phyloP scores from a whole-genome alignment of 92 coral and sea anemone genomes.

The Umimayanthus chanpuru region DNA sequence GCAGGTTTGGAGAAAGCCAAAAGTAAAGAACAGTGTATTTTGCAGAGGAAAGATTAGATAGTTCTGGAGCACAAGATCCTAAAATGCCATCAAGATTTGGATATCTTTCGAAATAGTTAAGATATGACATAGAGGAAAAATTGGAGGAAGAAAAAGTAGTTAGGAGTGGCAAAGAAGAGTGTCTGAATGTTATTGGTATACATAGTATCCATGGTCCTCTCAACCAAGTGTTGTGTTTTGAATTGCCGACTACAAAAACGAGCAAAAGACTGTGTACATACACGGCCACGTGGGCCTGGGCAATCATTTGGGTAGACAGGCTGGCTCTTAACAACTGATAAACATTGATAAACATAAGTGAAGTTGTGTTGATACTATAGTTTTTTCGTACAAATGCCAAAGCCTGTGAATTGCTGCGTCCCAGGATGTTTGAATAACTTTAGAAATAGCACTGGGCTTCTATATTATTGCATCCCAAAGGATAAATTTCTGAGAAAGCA shows the following conservation, averaged over 20 bases:
- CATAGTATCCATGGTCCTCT: background rate
- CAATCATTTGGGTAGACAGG: slow-evolving; percentile 31
- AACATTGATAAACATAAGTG: too few relatives aligned
- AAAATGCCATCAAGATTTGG: background rate
- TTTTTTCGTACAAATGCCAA: slow-evolving; percentile 32
- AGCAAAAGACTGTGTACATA: too few relatives aligned
- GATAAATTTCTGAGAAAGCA: background rate
- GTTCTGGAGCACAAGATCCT: background rate
- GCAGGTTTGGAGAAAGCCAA: too few relatives aligned
- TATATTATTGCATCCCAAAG: slow-evolving; percentile 50
- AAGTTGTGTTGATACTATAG: too few relatives aligned
- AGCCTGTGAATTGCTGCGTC: slow-evolving; percentile 51
- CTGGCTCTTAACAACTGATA: too few relatives aligned
- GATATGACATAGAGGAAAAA: background rate
- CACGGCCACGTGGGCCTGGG: slow-evolving; percentile 9
- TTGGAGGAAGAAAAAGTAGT: background rate
- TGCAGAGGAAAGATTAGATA: background rate
- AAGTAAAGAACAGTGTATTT: background rate
- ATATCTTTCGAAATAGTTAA: background rate
- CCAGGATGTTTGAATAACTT: slow-evolving; percentile 55
- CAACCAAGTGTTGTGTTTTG: background rate
- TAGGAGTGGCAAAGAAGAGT: background rate
- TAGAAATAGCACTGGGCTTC: slow-evolving; percentile 42
- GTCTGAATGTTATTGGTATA: background rate
- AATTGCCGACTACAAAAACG: too few relatives aligned